Evolutionary conservation across 2,888 invertebrate species (phyloP).

Genomic region (Troglohyphantes excavatus): DNA sequence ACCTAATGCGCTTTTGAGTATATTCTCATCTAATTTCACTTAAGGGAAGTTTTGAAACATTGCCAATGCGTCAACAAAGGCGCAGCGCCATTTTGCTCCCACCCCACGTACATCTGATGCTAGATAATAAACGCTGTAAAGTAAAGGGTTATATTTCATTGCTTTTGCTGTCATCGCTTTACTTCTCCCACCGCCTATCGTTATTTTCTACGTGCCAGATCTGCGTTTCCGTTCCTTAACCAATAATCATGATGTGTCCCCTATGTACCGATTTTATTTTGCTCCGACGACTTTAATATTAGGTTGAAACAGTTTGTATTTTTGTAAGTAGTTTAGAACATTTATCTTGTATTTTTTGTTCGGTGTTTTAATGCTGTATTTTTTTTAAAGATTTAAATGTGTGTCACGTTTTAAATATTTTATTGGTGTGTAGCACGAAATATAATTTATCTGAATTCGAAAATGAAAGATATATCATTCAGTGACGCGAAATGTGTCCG

Average conservation of each 20-base stretch:
- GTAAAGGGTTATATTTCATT: constrained; percentile 44
- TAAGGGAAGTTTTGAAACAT: constrained; percentile 24
- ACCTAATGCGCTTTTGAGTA: neutral
- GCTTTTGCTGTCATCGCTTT: constrained; percentile 14
- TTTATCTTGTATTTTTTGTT: too few species aligned
- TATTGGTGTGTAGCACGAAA: too few species aligned
- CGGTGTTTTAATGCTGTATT: too few species aligned
- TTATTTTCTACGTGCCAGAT: neutral
- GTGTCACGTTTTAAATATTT: too few species aligned
- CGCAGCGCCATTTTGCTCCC: neutral
- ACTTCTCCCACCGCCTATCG: neutral
- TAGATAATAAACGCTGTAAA: constrained; percentile 12
- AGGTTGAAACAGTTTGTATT: neutral
- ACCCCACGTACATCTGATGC: constrained; percentile 7
- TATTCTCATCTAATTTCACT: constrained; percentile 9
- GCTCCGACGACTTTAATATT: neutral
- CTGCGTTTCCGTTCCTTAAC: neutral
- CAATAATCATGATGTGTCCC: neutral
- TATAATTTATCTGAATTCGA: too few species aligned
- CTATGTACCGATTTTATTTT: neutral
- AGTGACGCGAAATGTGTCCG: too few species aligned
- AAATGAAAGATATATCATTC: too few species aligned
- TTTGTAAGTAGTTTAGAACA: neutral
- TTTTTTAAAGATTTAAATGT: too few species aligned
- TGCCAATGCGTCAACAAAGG: neutral